Evolutionary conservation across 2,888 invertebrate species (phyloP).

Genomic region (Galeruca laticollis): DNA sequence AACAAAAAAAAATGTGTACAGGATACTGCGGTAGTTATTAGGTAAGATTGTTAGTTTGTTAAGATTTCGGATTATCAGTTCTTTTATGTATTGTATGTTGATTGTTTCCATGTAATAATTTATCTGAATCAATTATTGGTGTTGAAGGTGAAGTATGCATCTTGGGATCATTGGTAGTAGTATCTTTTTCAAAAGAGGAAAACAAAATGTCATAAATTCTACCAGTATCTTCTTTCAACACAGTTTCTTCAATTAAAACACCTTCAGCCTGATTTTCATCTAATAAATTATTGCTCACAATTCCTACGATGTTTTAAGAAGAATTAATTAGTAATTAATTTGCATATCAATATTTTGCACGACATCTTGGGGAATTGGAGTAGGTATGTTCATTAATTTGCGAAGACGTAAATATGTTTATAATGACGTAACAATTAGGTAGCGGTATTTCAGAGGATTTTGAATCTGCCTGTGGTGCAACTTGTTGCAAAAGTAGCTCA

Average conservation of each 20-base stretch:
- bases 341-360: neutral
- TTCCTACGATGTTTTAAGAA: constrained; percentile 11
- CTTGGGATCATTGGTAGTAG: neutral
- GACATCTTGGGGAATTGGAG: neutral
- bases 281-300: constrained; percentile 12
- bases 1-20: constrained; percentile 80
- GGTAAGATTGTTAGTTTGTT: constrained; percentile 46
- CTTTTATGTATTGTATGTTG: neutral
- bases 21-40: constrained; percentile 75
- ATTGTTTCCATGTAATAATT: constrained; percentile 9
- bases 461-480: neutral
- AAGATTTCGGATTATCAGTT: constrained; percentile 18
- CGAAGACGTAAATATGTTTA: neutral
- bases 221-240: constrained; percentile 21
- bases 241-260: constrained; percentile 25
- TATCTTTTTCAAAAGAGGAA: constrained; percentile 26
- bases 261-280: constrained; percentile 23
- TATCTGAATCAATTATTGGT: constrained; percentile 15
- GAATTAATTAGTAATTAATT: too few relatives aligned
- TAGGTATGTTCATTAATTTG: neutral
- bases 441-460: neutral
- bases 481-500: neutral
- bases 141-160: neutral
- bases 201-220: constrained; percentile 34
- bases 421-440: neutral